These are phyloP conservation scores for Xenentodon cancila DNA, from an alignment of 2,797 vertebrate genomes.

Conservation along the genomic window DNA sequence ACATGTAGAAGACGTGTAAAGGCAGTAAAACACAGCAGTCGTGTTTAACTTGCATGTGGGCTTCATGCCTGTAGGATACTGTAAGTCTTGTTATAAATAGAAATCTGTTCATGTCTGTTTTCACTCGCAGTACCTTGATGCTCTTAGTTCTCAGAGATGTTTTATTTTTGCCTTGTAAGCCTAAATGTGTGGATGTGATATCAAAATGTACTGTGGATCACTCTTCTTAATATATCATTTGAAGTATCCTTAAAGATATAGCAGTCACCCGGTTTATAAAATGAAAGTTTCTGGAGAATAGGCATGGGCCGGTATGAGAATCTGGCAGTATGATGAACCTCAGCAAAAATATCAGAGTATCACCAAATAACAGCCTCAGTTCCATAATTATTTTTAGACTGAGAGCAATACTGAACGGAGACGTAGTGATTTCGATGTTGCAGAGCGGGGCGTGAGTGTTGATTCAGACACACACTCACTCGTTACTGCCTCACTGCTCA, in stretches of 20 bases:
- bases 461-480: no score
- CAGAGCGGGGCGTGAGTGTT: no score
- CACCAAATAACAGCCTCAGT: no score
- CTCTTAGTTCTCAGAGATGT: conserved; percentile 47
- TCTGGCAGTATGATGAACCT: no score
- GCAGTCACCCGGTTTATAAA: conserved; percentile 11
- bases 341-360: no score
- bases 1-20: conserved; percentile 34
- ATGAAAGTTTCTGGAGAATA: conserved; percentile 5
- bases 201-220: conserved; percentile 45
- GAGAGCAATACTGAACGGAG: no score
- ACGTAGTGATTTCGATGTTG: no score
- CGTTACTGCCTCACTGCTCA: no score
- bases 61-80: conserved; percentile 35
- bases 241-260: conserved; percentile 31
- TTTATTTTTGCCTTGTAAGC: conserved; percentile 44
- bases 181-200: conserved; percentile 38
- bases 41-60: conserved; percentile 68
- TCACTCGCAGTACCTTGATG: conserved; percentile 37
- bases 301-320: no score
- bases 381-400: no score
- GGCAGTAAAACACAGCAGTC: conserved; percentile 30
- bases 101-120: conserved; percentile 44
- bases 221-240: conserved; percentile 36
- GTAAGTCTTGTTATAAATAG: conserved; percentile 46